Conservation (phyloP, 2,888 invertebrate species). For the Nomada fucata region DNA sequence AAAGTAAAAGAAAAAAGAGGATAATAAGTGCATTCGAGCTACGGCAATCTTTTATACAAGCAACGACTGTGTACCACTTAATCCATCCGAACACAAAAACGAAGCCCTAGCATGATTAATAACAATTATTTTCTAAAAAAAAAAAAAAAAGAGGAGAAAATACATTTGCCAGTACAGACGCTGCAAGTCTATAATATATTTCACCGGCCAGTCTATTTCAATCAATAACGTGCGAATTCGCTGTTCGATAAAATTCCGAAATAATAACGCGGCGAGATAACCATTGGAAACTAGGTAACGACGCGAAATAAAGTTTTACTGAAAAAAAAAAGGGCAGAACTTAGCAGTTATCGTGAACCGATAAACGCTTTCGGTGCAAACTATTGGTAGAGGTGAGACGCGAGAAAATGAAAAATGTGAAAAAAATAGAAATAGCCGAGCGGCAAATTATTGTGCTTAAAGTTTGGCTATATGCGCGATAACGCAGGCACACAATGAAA, state of each 20-base stretch:
- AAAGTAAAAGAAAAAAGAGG: no score
- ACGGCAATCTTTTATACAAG: no score
- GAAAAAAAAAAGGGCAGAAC: constrained; percentile 2
- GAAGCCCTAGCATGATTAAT: no score
- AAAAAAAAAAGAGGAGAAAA: no score
- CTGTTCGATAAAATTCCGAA: constrained; percentile 22
- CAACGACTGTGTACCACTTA: no score
- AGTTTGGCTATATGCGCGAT: constrained; percentile 30
- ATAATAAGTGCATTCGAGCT: no score
- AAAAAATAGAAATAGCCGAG: not conserved
- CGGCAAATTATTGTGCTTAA: constrained; percentile 29
- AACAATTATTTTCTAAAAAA: no score
- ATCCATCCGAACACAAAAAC: no score
- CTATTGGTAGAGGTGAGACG: not conserved
- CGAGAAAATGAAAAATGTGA: not conserved
- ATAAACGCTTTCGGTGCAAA: constrained; percentile 17
- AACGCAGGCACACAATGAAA: constrained; percentile 20
- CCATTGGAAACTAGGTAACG: constrained; percentile 6
- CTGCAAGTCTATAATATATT: no score
- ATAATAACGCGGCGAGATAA: constrained; percentile 3
- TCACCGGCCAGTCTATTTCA: not conserved
- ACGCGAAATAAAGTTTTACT: constrained; percentile 10
- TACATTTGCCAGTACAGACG: no score
- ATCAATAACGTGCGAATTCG: constrained; percentile 10
- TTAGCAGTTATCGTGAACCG: constrained; percentile 44